Percentiles rank a stretch among this genome's conserved stretches.
These are phyloP conservation scores for Meleagris gallopavo DNA, from an alignment of 2,113 vertebrate species.

Conservation along the genomic window DNA sequence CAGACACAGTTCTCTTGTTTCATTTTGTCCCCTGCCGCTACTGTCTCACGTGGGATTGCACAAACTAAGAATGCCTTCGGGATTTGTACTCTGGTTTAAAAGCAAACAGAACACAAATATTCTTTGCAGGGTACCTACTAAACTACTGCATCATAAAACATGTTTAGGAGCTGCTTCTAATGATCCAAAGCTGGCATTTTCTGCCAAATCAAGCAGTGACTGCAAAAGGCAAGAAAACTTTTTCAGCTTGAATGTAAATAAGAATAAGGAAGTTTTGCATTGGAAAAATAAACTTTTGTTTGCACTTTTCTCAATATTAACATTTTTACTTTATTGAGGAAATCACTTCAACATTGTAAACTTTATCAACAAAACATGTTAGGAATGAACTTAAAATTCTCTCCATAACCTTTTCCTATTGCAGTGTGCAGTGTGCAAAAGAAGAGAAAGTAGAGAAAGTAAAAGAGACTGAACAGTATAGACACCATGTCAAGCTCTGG, in stretches of 20 bases:
- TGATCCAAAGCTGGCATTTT: background rate
- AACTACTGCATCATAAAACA: background rate
- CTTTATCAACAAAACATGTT: background rate
- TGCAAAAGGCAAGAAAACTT: background rate
- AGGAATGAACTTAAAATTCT: background rate
- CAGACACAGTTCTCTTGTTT: slow-evolving; percentile 4
- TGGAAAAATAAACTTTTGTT: background rate
- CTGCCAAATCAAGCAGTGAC: background rate
- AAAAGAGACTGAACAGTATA: background rate
- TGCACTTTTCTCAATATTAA: background rate
- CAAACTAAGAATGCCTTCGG: background rate
- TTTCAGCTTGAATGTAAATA: background rate
- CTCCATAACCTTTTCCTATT: background rate
- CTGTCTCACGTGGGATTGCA: background rate
- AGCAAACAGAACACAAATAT: background rate
- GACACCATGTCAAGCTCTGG: background rate
- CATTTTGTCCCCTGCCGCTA: slow-evolving; percentile 20
- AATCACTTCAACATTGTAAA: background rate
- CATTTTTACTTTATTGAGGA: background rate
- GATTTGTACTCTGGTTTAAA: slow-evolving; percentile 12
- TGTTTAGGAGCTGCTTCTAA: background rate
- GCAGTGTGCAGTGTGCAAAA: background rate
- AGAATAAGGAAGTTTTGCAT: background rate
- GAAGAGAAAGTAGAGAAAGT: background rate
- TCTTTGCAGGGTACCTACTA: background rate